Evolutionary conservation across 1,140 invertebrate genomes (phyloP), one percentile per base, ranked within the genome.

Genomic region (Augochlora pura): DNA sequence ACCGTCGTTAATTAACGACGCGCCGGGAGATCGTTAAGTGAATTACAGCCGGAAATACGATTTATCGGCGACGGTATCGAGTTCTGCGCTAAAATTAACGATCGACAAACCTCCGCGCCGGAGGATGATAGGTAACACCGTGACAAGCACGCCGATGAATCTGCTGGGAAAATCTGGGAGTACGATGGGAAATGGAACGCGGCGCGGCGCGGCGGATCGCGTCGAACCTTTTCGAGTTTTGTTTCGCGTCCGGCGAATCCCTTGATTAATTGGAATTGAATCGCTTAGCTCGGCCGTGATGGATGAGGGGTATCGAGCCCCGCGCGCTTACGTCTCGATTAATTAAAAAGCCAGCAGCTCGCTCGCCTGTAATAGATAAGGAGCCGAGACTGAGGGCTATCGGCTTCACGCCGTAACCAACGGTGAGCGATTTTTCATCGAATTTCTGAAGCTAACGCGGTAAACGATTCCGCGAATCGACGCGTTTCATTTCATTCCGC

Each of bases 21-120:
- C 64, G 60, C 64, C 52, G 59, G 18, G 23, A 67, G 59, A 57
- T 67, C 62, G 54, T 70, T 83, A 84, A 84, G 62, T 69, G 77
- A 84, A 83, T 84, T 69, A 76, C 66, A 23, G 16, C 18, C 49
- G 76, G 71, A 71, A 83, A 83, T 80, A 49, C 69, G 81, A 84
- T 83, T 84, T 71, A 84, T 65, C 57, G 57, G 42, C 42, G 27
- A 39, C 52, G 39, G 21, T 80, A 65, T 76, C 57, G 62, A 59
- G 49, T 59, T 38, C 64, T 78, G 18, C 32, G 42, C 63, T 66
- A 49, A 54, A 83, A 84, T 80, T 84, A 71, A 83, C 67, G 66
- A 74, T 52, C 49, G 66, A 23, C n/a, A 46, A 12, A 46, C 42
- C 42, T 46, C 42, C 42, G 42, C 10, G 9, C 9, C 3, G 42